Conservation (phyloP, 1,140 invertebrate species). For the Nixonia krombeini region DNA sequence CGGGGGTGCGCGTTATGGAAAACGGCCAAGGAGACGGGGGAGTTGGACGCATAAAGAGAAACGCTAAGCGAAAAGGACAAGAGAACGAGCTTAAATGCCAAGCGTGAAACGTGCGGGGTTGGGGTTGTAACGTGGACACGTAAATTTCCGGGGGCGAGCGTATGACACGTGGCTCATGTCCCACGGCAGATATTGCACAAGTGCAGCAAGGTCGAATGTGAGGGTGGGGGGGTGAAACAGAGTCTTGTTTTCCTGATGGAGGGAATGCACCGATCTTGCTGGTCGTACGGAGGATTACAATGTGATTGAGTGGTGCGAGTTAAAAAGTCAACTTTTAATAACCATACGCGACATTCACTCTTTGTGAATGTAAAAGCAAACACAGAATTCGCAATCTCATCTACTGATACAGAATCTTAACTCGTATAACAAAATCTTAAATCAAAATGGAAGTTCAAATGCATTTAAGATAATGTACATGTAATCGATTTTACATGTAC, state of each 20-base stretch:
- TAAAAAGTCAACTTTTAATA: too few species aligned
- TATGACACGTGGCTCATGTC: conserved; percentile 60
- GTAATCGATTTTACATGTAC: too few species aligned
- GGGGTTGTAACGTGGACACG: conserved; percentile 43
- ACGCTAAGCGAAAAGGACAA: conserved; percentile 8
- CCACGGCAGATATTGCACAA: conserved; percentile 50
- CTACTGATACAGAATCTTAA: too few species aligned
- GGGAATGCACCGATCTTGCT: conserved; percentile 15
- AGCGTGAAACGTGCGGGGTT: conserved; percentile 27
- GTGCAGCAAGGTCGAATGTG: conserved; percentile 36
- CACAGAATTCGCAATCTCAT: too few species aligned
- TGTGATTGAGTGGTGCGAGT: too few species aligned
- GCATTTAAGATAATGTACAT: too few species aligned
- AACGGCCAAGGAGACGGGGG: conserved; percentile 22
- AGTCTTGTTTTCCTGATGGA: conserved; percentile 20
- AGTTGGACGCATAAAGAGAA: conserved; percentile 16
- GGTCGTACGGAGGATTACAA: too few species aligned
- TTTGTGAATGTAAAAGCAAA: too few species aligned
- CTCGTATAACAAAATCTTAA: too few species aligned
- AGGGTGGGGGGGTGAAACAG: conserved; percentile 35
- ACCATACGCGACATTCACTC: too few species aligned
- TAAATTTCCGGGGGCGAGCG: conserved; percentile 51
- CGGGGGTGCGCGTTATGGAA: conserved; percentile 33
- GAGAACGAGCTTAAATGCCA: conserved; percentile 24
- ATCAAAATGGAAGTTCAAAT: too few species aligned